These are phyloP conservation scores for Carassius gibelio DNA, from an alignment of 2,113 vertebrate genomes.

Conservation along the genomic window DNA sequence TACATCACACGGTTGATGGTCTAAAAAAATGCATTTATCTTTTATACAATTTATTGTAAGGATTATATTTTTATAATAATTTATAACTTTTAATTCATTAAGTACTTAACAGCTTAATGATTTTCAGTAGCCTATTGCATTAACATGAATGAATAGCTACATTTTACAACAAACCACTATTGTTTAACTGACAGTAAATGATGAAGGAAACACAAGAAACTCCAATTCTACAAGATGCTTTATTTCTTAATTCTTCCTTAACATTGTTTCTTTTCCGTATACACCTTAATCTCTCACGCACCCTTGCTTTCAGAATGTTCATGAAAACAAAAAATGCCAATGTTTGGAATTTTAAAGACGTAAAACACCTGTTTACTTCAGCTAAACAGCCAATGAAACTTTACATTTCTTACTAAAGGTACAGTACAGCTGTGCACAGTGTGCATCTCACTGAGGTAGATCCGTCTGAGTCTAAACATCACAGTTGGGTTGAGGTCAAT, in stretches of 20 bases:
- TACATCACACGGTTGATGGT: neutral
- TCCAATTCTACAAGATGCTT: constrained; percentile 45
- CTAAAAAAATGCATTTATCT: neutral
- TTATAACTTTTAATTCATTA: too few relatives aligned
- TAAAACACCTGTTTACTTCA: constrained; percentile 51
- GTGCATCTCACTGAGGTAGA: constrained; percentile 49
- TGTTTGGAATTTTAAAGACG: constrained; percentile 40
- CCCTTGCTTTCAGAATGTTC: constrained; percentile 29
- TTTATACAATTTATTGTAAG: too few relatives aligned
- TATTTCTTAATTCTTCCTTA: constrained; percentile 56
- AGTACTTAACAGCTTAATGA: too few relatives aligned
- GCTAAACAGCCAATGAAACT: constrained; percentile 48
- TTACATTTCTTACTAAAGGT: constrained; percentile 38
- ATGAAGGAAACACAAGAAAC: constrained; percentile 6
- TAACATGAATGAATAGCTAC: neutral
- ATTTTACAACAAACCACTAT: neutral
- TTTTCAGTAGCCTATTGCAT: too few relatives aligned
- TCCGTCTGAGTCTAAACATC: constrained; percentile 52
- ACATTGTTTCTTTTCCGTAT: constrained; percentile 29
- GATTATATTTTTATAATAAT: too few relatives aligned
- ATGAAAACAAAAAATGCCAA: constrained; percentile 44
- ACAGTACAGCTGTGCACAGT: constrained; percentile 46
- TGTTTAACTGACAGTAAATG: neutral
- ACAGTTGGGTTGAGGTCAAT: constrained; percentile 40
- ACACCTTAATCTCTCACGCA: constrained; percentile 23